phyloP scores from a whole-genome alignment of 2,113 vertebrate genomes.

The Lycaon pictus region DNA sequence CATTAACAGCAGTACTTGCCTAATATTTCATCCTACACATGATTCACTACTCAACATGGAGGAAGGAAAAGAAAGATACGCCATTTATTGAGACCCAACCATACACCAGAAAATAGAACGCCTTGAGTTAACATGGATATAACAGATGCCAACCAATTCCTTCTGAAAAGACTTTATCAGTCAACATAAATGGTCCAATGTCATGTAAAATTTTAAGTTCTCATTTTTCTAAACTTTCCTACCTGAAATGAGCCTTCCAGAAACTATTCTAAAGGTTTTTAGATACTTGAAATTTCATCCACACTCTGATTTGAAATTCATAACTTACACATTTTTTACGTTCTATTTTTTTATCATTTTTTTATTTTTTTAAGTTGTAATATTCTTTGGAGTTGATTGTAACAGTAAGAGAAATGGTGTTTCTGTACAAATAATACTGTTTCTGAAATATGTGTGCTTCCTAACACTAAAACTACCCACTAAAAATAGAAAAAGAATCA shows the following conservation, averaged over 20 bases:
- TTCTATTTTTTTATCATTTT: neutral
- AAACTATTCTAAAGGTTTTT: neutral
- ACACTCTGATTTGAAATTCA: neutral
- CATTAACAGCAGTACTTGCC: neutral
- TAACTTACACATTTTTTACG: neutral
- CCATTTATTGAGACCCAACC: neutral
- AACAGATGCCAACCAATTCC: neutral
- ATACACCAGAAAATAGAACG: neutral
- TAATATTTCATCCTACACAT: neutral
- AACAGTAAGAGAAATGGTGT: neutral
- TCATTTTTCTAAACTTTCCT: neutral
- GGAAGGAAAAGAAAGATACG: neutral
- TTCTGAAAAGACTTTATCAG: neutral
- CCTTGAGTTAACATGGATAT: neutral
- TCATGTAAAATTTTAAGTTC: neutral
- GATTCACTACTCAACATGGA: neutral
- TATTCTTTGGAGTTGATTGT: neutral
- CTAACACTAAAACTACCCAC: neutral
- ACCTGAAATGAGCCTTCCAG: neutral
- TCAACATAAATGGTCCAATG: neutral
- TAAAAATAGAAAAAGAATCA: neutral
- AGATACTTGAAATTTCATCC: neutral
- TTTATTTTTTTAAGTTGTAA: neutral
- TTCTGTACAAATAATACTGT: neutral
- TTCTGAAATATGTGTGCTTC: constrained; percentile 6